Evolutionary conservation across 2,888 invertebrate genomes (phyloP).

Genomic region (Hypomecis punctinalis): DNA sequence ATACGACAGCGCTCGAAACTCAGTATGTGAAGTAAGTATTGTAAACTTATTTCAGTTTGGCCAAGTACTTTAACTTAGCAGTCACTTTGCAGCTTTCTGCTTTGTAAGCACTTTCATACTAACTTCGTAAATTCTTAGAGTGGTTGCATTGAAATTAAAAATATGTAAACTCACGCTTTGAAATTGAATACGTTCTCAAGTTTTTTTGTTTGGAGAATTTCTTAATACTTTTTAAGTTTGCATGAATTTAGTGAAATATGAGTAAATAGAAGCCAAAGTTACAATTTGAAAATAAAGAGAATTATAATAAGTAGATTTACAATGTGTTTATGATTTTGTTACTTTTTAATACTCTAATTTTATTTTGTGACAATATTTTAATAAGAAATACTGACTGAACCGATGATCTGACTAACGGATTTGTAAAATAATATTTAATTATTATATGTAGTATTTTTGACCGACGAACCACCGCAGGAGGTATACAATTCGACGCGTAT

Average conservation of each 20-base stretch:
- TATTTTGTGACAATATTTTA: no score
- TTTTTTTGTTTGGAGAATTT: neutral
- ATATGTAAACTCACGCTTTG: constrained; percentile 8
- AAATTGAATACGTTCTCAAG: neutral
- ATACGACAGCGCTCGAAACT: constrained; percentile 1
- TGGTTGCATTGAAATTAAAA: constrained; percentile 15
- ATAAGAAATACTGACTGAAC: no score
- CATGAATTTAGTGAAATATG: neutral
- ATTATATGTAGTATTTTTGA: no score
- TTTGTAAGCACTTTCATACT: constrained; percentile 4
- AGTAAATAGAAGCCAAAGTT: neutral
- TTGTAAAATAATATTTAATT: no score
- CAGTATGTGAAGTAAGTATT: constrained; percentile 5
- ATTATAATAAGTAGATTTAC: no score
- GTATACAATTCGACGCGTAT: no score
- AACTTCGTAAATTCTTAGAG: constrained; percentile 10
- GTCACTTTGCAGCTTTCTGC: constrained; percentile 16
- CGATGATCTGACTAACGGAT: no score
- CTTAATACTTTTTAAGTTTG: neutral
- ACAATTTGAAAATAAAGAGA: no score
- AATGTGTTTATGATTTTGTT: no score
- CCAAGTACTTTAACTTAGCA: constrained; percentile 16
- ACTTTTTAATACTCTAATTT: no score
- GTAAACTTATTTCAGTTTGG: constrained; percentile 7
- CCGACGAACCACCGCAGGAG: no score